Conservation (phyloP, 2,797 vertebrate genomes). For the Liasis olivaceus region DNA sequence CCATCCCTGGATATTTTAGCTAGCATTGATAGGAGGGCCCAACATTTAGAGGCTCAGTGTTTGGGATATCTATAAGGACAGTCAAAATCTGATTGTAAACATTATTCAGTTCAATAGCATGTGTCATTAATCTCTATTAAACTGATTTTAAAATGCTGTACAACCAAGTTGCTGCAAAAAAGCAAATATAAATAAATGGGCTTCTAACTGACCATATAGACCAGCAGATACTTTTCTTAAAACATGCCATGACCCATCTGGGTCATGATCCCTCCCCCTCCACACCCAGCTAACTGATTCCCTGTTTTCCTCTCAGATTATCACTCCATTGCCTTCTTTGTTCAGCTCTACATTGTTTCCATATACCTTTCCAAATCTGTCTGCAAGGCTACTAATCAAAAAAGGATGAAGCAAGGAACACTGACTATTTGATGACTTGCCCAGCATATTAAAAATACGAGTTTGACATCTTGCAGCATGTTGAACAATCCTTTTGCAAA, state of each 20-base stretch:
- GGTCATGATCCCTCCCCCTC: slow-evolving; percentile 61
- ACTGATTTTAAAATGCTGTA: slow-evolving; percentile 66
- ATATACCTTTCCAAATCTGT: slow-evolving; percentile 69
- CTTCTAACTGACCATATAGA: slow-evolving; percentile 52
- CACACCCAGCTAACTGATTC: slow-evolving; percentile 65
- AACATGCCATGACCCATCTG: slow-evolving; percentile 59
- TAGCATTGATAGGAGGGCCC: too few relatives aligned
- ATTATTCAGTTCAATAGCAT: slow-evolving; percentile 65
- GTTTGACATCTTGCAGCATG: slow-evolving; percentile 72
- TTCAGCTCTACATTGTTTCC: slow-evolving; percentile 73
- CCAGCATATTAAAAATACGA: slow-evolving; percentile 72
- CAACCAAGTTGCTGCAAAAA: slow-evolving; percentile 65
- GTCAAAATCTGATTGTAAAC: slow-evolving; percentile 67
- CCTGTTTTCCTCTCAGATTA: slow-evolving; percentile 73
- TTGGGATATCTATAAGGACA: slow-evolving; percentile 51
- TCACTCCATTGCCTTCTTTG: slow-evolving; percentile 70
- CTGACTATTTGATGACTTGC: slow-evolving; percentile 72
- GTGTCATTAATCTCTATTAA: slow-evolving; percentile 67
- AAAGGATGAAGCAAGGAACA: slow-evolving; percentile 70
- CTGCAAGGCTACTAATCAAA: slow-evolving; percentile 71
- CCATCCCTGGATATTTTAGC: too few relatives aligned
- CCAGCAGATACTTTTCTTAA: slow-evolving; percentile 55
- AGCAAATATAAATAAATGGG: slow-evolving; percentile 63
- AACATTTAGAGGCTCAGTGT: not conserved
- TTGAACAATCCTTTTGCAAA: slow-evolving; percentile 69